Evolutionary conservation across 2,888 invertebrate species (phyloP).

Genomic region (Nezara viridula): DNA sequence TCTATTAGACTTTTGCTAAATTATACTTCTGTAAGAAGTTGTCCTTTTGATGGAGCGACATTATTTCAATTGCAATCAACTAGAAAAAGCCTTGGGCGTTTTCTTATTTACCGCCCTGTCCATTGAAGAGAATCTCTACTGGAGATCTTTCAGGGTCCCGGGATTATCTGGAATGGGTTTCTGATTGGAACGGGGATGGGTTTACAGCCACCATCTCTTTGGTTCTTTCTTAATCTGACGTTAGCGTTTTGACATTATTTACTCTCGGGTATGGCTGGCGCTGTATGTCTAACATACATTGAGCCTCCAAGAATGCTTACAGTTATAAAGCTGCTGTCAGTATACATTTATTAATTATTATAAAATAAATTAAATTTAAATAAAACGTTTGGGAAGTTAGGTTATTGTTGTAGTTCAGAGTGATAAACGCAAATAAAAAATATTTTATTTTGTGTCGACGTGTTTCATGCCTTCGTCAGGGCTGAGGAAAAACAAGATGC

Average conservation of each 20-base stretch:
- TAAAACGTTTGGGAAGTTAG: too few species aligned
- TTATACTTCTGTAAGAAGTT: neutral
- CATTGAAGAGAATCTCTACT: neutral
- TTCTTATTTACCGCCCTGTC: neutral
- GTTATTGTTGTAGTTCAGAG: too few species aligned
- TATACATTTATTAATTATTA: neutral
- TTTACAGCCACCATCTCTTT: neutral
- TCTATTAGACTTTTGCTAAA: neutral
- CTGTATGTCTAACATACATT: neutral
- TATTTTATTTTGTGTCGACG: too few species aligned
- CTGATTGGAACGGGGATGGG: conserved; percentile 10
- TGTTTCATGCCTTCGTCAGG: too few species aligned
- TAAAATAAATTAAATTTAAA: too few species aligned
- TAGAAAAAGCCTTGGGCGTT: neutral
- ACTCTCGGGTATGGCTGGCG: neutral
- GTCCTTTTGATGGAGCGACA: neutral
- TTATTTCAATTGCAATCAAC: neutral
- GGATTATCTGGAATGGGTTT: conserved; percentile 31
- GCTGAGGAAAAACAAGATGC: too few species aligned
- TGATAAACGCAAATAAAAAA: too few species aligned
- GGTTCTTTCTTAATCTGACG: neutral
- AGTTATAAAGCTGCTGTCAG: neutral
- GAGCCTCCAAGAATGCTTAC: neutral
- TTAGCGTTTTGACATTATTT: conserved; percentile 1
- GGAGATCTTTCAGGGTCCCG: neutral